Evolutionary conservation across 1,140 invertebrate species (phyloP), one percentile per base, ranked within the genome.

Genomic region (Drosophila setifemur): DNA sequence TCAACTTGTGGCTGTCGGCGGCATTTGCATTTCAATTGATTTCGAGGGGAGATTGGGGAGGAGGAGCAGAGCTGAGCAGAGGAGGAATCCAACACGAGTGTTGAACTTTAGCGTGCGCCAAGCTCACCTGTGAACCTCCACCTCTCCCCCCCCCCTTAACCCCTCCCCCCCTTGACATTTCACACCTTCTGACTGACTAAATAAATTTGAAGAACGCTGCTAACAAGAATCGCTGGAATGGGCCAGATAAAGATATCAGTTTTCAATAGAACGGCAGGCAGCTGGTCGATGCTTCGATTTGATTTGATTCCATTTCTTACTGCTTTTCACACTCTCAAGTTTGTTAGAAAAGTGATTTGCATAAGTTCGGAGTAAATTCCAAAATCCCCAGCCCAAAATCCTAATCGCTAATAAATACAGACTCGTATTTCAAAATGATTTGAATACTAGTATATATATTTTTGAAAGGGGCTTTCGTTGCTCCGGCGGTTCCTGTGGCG

Each of bases 341-440:
- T 71, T 73, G 75, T 81, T 78, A 67, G 55, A 39, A 18, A 14
- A 14, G 4, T 12, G 50, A 85, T 83, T 83, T 83, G 74, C 79
- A 83, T 83, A 83, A 85, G 82, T 83, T 83, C 79, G 79, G 70
- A 85, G 79, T 83, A 83, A 85, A 83, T 83, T 83, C 48, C 52
- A 61, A 74, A 78, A 74, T 71, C 66, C 60, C 28, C 9, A n/a
- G 23, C 33, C 44, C 31, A 44, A 4, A 55, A 35, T 31, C 66
- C 76, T 83, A 85, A 83, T 83, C 79, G 70, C 64, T 83, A 85
- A 85, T 85, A 85, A 85, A 86, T 86, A 85, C 70, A 79, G 79
- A 50, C 82, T 83, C 79, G 81, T 83, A 83, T 83, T 85, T 85
- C 81, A 79, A 79, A 82, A 82, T 60, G 57, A 86, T 85, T 85